Percentiles rank a stretch among this genome's conserved stretches.
Evolutionary conservation across 2,888 invertebrate genomes (phyloP).

Genomic region (Parnassius smintheus): DNA sequence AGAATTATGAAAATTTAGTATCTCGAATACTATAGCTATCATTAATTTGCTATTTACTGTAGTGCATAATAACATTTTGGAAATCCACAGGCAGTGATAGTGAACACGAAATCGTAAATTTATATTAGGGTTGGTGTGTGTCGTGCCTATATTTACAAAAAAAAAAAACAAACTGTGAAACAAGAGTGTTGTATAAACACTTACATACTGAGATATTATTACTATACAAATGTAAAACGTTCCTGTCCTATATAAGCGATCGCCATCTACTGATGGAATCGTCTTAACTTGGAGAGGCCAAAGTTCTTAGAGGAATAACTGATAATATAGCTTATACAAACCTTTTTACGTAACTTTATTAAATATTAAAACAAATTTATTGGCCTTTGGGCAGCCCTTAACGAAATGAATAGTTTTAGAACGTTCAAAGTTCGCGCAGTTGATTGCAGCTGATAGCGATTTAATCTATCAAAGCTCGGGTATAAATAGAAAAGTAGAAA

Average conservation of each 20-base stretch:
- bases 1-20: not conserved
- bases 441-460: constrained; percentile 20
- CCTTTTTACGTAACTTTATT: no score
- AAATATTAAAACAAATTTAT: no score
- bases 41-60: constrained; percentile 25
- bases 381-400: constrained; percentile 8
- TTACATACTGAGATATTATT: no score
- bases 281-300: no score
- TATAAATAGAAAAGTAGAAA: constrained; percentile 12
- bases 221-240: no score
- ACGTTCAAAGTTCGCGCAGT: constrained; percentile 22
- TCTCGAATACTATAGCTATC: constrained; percentile 8
- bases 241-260: no score
- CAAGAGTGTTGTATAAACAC: no score
- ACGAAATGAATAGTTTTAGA: constrained; percentile 16
- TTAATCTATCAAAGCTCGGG: constrained; percentile 8
- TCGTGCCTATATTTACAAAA: no score
- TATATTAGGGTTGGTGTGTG: constrained; percentile 28
- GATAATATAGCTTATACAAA: no score
- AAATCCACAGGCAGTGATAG: constrained; percentile 44
- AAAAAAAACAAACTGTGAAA: no score
- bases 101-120: constrained; percentile 59
- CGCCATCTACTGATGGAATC: no score
- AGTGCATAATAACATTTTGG: constrained; percentile 54
- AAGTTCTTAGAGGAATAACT: no score